Evolutionary conservation across 1,140 invertebrate species (phyloP), one percentile per base, ranked within the genome.

Genomic region (Coptotermes formosanus): DNA sequence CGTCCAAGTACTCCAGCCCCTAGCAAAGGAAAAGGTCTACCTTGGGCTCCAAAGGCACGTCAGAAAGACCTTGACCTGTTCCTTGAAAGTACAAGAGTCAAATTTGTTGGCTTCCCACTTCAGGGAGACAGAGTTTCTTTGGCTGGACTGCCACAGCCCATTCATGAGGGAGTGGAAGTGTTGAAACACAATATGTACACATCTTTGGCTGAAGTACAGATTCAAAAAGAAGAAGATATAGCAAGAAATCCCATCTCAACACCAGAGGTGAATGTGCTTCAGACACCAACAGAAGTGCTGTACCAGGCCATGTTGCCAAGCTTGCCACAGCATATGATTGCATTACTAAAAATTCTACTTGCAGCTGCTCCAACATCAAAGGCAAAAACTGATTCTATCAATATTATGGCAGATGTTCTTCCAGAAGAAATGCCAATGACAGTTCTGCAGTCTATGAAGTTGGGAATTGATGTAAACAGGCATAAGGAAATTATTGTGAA

Each of bases 401-500:
- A 99, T 92, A 99, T 99, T 69, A 95, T 99, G 94, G 96, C 97
- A 82, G 99, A 99, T 92, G 96, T 99, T 81, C 91, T 99, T 87
- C 98, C 98, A 11, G 97, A 98, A 92, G 97, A 98, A 92, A 98
- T 98, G 96, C 97, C 98, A 92, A 97, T 98, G 92, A 99, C 98
- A 82, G 96, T 99, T 52, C 92, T 99, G n/a, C 97, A 99, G 90
- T 98, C 98, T 0, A 97, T 99, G 92, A 98, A 99, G 92, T 92
- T 99, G 23, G 97, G 97, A 44, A 97, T 99, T 88, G 99, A 99
- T 93, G 97, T 99, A 11, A 99, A 99, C 90, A 94, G 99, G 55
- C 99, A 99, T 90, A 99, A 99, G 90, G 98, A 99, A 93, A 98
- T 99, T 75, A 98, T 99, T 88, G 98, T 99, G 0, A 99, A 99